A percentile compares a stretch with the other conserved stretches of the same genome.
Evolutionary conservation across 2,888 invertebrate species (phyloP).

Genomic region (Spilarctia lutea): DNA sequence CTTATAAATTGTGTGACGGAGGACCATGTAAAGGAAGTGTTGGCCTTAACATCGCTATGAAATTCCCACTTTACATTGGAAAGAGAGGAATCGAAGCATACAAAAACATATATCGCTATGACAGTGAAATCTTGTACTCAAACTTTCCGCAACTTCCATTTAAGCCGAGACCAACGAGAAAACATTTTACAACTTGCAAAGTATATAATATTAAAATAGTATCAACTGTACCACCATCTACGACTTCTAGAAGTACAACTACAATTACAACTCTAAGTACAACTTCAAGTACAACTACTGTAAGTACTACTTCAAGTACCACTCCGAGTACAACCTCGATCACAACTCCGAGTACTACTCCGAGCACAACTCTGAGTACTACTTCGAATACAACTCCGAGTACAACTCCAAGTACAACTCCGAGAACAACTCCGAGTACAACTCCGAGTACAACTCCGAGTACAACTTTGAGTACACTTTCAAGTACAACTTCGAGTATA

Average conservation of each 20-base stretch:
- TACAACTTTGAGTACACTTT: too few species aligned
- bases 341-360: too few species aligned
- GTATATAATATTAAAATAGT: neutral
- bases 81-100: slow-evolving; percentile 54
- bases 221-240: slow-evolving; percentile 2
- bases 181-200: slow-evolving; percentile 8
- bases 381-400: too few species aligned
- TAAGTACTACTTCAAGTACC: neutral
- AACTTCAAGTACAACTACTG: neutral
- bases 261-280: neutral
- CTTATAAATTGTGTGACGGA: slow-evolving; percentile 70
- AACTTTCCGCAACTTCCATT: slow-evolving; percentile 58
- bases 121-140: slow-evolving; percentile 48
- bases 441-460: neutral
- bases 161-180: slow-evolving; percentile 30
- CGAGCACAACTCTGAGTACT: too few species aligned
- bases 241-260: neutral
- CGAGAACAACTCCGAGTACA: neutral
- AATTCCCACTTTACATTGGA: slow-evolving; percentile 72
- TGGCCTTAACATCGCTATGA: slow-evolving; percentile 56
- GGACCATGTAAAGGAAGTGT: slow-evolving; percentile 50
- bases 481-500: too few species aligned
- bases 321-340: too few species aligned
- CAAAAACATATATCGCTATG: slow-evolving; percentile 55
- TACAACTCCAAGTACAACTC: neutral